Evolutionary conservation across 2,797 vertebrate genomes (phyloP).

Genomic region (Gobionotothen gibberifrons): DNA sequence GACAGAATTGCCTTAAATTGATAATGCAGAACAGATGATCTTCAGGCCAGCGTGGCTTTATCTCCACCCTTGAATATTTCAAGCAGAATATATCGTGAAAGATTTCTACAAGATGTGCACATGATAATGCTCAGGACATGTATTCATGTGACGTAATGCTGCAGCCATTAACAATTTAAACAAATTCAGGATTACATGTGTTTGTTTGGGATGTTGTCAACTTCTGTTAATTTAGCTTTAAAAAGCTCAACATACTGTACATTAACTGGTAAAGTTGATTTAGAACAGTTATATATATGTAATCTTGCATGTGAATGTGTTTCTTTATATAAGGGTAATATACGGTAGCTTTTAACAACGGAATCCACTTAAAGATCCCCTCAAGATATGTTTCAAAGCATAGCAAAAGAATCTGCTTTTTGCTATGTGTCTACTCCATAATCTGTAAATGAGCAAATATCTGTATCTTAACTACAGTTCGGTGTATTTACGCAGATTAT

Average conservation of each 20-base stretch:
- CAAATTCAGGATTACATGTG: not conserved
- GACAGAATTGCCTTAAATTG: not conserved
- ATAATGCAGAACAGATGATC: not conserved
- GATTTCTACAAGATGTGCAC: not conserved
- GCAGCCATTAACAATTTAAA: constrained; percentile 8
- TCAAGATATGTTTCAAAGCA: not conserved
- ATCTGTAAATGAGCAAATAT: not conserved
- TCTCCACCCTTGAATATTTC: not conserved
- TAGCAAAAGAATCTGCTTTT: not conserved
- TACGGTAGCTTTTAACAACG: not conserved
- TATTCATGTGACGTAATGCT: constrained; percentile 6
- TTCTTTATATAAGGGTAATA: not conserved
- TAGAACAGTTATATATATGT: too few species aligned
- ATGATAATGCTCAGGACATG: not conserved
- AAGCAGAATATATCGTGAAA: not conserved
- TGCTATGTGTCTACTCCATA: not conserved
- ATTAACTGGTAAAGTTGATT: too few species aligned
- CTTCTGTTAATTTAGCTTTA: too few species aligned
- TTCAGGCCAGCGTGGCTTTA: not conserved
- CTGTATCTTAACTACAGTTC: not conserved
- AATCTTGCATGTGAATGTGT: not conserved
- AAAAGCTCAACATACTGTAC: too few species aligned
- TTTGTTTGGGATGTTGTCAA: not conserved
- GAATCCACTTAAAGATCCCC: not conserved
- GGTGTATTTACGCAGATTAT: too few species aligned